A percentile compares a stretch with the other conserved stretches of the same genome.
phyloP scores from a whole-genome alignment of 2,113 vertebrate species.

The Polyodon spathula region DNA sequence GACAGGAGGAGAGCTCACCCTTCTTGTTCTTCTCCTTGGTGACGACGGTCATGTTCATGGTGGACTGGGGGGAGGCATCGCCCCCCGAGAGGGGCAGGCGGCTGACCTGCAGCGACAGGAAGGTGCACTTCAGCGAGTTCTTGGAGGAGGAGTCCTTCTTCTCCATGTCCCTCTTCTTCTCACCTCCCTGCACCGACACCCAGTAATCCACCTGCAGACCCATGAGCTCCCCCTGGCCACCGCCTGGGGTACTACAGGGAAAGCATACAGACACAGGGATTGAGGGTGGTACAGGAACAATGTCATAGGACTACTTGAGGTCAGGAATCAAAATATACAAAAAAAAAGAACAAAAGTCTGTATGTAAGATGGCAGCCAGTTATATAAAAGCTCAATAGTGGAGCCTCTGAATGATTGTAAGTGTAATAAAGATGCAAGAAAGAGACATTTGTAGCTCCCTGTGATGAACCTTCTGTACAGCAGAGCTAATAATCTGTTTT shows the following conservation, averaged over 20 bases:
- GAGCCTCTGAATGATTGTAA: too few relatives aligned
- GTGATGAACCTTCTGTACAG: too few relatives aligned
- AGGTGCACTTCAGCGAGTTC: conserved; percentile 96
- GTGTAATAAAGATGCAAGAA: too few relatives aligned
- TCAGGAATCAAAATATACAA: too few relatives aligned
- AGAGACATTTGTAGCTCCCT: too few relatives aligned
- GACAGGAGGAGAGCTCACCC: conserved; percentile 48
- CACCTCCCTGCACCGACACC: conserved; percentile 62
- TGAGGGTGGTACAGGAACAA: not conserved
- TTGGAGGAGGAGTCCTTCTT: conserved; percentile 82
- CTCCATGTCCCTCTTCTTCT: conserved; percentile 82
- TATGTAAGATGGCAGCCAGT: too few relatives aligned
- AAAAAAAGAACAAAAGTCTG: too few relatives aligned
- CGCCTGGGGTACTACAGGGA: conserved; percentile 37
- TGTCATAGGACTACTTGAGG: not conserved
- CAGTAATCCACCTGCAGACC: conserved; percentile 97
- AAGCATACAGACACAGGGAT: conserved; percentile 1
- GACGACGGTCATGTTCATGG: conserved; percentile 94
- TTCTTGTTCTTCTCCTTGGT: conserved; percentile 98
- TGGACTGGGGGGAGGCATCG: conserved; percentile 63
- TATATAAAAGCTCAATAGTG: too few relatives aligned
- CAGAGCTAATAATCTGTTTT: too few relatives aligned
- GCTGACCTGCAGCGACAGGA: conserved; percentile 98
- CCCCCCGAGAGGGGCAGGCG: conserved; percentile 70
- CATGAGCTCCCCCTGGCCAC: conserved; percentile 73